Percentiles rank a stretch among this genome's conserved stretches.
These are phyloP conservation scores for Paedocypris micromegethes DNA, from an alignment of 2,797 vertebrate genomes.

Conservation along the genomic window DNA sequence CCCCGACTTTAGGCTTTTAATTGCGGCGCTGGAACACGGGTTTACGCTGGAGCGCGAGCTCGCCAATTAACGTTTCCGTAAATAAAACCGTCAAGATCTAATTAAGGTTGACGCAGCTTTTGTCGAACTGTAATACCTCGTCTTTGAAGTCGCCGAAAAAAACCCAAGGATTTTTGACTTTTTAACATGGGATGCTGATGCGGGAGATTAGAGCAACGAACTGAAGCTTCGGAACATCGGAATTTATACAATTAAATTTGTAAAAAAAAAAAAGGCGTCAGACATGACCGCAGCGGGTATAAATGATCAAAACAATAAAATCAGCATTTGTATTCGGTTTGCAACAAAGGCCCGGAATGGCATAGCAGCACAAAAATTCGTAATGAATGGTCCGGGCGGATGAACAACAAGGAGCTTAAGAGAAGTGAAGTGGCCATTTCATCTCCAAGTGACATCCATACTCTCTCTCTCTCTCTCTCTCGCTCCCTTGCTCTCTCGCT, in stretches of 20 bases:
- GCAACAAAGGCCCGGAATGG: conserved; percentile 50
- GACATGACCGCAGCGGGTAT: too few relatives aligned
- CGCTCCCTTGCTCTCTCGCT: conserved; percentile 38
- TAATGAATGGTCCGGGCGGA: conserved; percentile 56
- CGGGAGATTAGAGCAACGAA: conserved; percentile 7
- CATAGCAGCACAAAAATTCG: conserved; percentile 45
- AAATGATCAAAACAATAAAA: too few relatives aligned
- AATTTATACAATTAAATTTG: too few relatives aligned
- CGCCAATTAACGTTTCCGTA: conserved; percentile 54
- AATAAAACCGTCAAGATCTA: conserved; percentile 55
- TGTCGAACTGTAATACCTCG: conserved; percentile 57
- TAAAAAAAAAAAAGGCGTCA: too few relatives aligned
- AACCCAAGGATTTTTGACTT: conserved; percentile 44
- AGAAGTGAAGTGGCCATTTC: conserved; percentile 71
- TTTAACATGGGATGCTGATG: conserved; percentile 50
- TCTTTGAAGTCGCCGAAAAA: conserved; percentile 61
- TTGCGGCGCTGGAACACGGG: conserved; percentile 27
- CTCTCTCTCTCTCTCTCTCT: conserved; percentile 19
- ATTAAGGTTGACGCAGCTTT: conserved; percentile 64
- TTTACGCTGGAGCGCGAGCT: conserved; percentile 54
- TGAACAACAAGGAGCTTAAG: conserved; percentile 59
- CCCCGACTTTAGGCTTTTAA: conserved; percentile 31
- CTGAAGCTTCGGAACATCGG: not conserved
- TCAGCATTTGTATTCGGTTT: not conserved
- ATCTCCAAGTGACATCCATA: conserved; percentile 17